These are phyloP conservation scores for Aporophyla nigra DNA, from an alignment of 2,888 invertebrate species.

Conservation along the genomic window DNA sequence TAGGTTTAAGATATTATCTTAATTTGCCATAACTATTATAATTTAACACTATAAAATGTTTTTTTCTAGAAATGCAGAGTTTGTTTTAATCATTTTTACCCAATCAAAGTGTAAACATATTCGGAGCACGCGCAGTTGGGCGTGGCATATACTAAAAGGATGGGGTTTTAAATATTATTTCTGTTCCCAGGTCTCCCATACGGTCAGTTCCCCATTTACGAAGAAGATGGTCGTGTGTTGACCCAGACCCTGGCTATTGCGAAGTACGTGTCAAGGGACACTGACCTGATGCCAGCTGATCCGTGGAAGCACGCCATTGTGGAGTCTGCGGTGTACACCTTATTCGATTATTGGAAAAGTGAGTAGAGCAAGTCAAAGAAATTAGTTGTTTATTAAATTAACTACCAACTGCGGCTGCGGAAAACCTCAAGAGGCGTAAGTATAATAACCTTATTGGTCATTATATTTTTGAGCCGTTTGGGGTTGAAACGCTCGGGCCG, in stretches of 20 bases:
- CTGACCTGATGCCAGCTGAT: constrained; percentile 86
- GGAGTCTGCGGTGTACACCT: constrained; percentile 72
- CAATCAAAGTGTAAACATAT: not conserved
- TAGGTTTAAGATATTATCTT: too few relatives aligned
- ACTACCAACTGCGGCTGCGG: too few relatives aligned
- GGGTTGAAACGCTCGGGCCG: too few relatives aligned
- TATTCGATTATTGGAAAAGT: constrained; percentile 50
- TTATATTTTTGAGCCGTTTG: too few relatives aligned
- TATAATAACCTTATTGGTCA: too few relatives aligned
- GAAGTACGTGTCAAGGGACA: constrained; percentile 87
- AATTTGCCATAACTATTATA: too few relatives aligned
- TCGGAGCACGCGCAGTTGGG: not conserved
- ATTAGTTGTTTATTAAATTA: not conserved
- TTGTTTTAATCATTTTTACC: not conserved
- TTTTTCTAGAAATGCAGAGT: not conserved
- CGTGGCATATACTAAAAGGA: not conserved
- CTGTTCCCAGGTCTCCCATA: constrained; percentile 71
- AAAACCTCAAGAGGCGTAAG: too few relatives aligned
- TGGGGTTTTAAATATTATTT: not conserved
- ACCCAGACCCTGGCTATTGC: constrained; percentile 87
- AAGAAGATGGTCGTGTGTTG: constrained; percentile 76
- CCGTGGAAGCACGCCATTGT: constrained; percentile 87
- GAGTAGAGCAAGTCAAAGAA: not conserved
- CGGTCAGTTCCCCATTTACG: constrained; percentile 82
- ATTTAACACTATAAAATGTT: not conserved